Percentiles rank a stretch among this genome's conserved stretches.
phyloP scores from a whole-genome alignment of 2,888 invertebrate genomes.

The Cloeon dipterum region DNA sequence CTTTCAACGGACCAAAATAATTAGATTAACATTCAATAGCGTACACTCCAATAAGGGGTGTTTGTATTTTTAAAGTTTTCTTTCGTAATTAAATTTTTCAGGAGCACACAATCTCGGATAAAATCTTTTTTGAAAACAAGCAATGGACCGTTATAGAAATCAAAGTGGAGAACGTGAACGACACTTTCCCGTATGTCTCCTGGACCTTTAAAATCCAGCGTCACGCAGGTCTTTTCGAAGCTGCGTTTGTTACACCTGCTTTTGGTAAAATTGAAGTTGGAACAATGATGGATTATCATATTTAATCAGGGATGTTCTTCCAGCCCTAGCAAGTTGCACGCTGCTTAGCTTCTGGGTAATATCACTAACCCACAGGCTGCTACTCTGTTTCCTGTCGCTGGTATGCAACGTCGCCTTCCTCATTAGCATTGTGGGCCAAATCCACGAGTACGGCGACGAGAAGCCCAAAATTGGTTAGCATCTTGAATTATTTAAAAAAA shows the following conservation, averaged over 20 bases:
- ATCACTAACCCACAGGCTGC: conserved; percentile 27
- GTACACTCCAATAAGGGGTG: no score
- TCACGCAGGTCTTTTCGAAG: conserved; percentile 29
- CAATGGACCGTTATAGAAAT: conserved; percentile 31
- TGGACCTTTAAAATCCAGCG: conserved; percentile 31
- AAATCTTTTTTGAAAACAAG: conserved; percentile 23
- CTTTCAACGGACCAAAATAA: no score
- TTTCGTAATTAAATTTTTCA: no score
- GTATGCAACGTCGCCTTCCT: conserved; percentile 33
- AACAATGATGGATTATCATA: no score
- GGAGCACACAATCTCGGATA: no score
- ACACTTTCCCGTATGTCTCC: conserved; percentile 32
- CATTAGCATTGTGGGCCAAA: conserved; percentile 30
- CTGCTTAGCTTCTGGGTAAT: conserved; percentile 30
- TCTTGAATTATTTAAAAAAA: background rate
- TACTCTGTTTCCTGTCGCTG: conserved; percentile 31
- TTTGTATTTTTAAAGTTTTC: no score
- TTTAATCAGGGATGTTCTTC: conserved; percentile 3
- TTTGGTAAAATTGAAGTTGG: no score
- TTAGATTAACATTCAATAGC: no score
- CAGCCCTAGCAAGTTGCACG: conserved; percentile 30
- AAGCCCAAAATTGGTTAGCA: conserved; percentile 31
- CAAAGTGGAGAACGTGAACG: conserved; percentile 22
- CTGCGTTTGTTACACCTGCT: conserved; percentile 30
- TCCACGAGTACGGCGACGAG: conserved; percentile 32